These are phyloP conservation scores for Drosophila novamexicana DNA, from an alignment of 1,140 invertebrate species.

Conservation along the genomic window DNA sequence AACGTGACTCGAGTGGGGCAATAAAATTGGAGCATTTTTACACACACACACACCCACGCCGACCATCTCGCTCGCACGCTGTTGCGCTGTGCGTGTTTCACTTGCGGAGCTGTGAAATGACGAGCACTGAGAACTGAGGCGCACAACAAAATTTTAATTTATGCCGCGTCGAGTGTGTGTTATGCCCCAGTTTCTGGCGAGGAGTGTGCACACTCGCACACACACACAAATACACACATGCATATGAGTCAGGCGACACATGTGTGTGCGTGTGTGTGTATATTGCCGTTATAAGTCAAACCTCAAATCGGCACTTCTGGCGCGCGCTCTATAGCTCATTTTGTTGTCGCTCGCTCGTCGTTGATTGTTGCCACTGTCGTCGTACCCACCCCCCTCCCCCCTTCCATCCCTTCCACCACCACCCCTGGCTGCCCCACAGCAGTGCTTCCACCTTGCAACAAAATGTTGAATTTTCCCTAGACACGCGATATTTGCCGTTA, in stretches of 20 bases:
- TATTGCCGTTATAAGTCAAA: constrained; percentile 58
- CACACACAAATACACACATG: constrained; percentile 1
- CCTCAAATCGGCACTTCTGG: constrained; percentile 79
- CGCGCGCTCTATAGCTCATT: constrained; percentile 71
- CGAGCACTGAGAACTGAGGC: constrained; percentile 16
- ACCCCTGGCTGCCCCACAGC: too few relatives aligned
- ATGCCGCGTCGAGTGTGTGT: constrained; percentile 80
- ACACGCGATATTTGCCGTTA: constrained; percentile 67
- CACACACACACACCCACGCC: constrained; percentile 22
- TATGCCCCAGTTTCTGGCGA: constrained; percentile 68
- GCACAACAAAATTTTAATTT: constrained; percentile 75
- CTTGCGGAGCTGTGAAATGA: constrained; percentile 67
- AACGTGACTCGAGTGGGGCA: constrained; percentile 68
- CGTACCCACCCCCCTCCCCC: too few relatives aligned
- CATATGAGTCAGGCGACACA: too few relatives aligned
- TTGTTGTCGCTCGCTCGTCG: constrained; percentile 51
- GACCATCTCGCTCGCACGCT: constrained; percentile 20
- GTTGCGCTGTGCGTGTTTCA: constrained; percentile 69
- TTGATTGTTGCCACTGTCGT: constrained; percentile 48
- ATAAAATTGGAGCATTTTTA: constrained; percentile 72
- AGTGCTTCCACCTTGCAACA: constrained; percentile 36
- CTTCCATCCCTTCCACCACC: background rate
- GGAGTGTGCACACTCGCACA: constrained; percentile 32
- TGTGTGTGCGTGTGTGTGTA: constrained; percentile 24
- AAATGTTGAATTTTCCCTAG: constrained; percentile 77